Evolutionary conservation across 2,888 invertebrate species (phyloP).

Genomic region (Monoplex corrugatus): DNA sequence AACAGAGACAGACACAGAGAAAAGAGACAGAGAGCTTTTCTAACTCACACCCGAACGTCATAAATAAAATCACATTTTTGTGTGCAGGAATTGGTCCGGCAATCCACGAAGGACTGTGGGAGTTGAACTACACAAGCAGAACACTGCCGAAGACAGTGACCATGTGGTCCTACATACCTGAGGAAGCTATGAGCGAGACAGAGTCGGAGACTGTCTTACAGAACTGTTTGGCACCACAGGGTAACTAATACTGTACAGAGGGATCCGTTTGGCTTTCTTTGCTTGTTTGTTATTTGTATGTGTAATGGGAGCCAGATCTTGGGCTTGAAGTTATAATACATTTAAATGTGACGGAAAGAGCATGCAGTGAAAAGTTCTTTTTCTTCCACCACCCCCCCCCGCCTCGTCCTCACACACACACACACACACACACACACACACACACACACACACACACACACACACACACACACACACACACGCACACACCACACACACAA

Average conservation of each 20-base stretch:
- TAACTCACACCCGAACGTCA: no score
- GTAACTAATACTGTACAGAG: background rate
- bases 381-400: background rate
- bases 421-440: no score
- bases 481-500: slow-evolving; percentile 32
- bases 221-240: slow-evolving; percentile 78
- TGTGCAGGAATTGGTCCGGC: slow-evolving; percentile 75
- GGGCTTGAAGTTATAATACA: no score
- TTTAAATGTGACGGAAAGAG: no score
- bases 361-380: no score
- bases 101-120: slow-evolving; percentile 74
- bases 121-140: slow-evolving; percentile 71
- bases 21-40: background rate
- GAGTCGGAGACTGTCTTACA: slow-evolving; percentile 78
- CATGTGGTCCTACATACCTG: slow-evolving; percentile 61
- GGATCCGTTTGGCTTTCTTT: no score
- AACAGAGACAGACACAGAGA: background rate
- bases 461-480: background rate
- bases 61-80: no score
- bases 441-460: no score
- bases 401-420: background rate
- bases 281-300: no score
- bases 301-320: no score
- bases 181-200: slow-evolving; percentile 73
- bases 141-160: slow-evolving; percentile 61